Conservation (phyloP, 2,797 vertebrate species). For the Enteromius afrohamiltoni region DNA sequence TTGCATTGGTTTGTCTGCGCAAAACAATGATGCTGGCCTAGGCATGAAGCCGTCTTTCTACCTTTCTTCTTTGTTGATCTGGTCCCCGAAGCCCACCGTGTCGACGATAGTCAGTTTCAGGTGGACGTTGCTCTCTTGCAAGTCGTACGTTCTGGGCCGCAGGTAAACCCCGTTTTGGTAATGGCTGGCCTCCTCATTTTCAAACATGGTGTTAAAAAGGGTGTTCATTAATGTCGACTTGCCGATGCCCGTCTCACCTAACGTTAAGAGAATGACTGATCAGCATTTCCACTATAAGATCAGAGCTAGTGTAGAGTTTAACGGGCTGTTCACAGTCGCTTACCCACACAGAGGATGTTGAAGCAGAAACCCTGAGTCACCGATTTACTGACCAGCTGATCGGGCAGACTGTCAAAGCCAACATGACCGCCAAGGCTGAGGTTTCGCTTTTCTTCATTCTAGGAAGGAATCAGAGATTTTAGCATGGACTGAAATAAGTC, state of each 20-base stretch:
- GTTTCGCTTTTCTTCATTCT: constrained; percentile 93
- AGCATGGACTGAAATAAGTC: neutral
- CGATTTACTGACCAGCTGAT: constrained; percentile 99
- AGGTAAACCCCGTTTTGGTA: constrained; percentile 90
- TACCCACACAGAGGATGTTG: constrained; percentile 99
- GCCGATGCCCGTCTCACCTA: constrained; percentile 97
- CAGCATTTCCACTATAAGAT: neutral
- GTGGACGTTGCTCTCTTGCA: constrained; percentile 95
- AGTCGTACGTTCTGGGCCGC: constrained; percentile 91
- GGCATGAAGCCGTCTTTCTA: constrained; percentile 62
- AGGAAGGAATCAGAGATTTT: constrained; percentile 45
- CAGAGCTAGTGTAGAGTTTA: neutral
- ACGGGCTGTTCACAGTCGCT: constrained; percentile 66
- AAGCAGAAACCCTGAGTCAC: constrained; percentile 98
- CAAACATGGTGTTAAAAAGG: constrained; percentile 97
- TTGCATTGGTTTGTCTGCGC: too few species aligned
- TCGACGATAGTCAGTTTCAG: constrained; percentile 96
- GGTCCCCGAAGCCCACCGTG: constrained; percentile 95
- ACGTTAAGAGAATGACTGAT: constrained; percentile 4
- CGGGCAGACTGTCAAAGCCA: constrained; percentile 97
- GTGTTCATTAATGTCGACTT: constrained; percentile 99
- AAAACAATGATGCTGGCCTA: neutral
- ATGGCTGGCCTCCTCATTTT: constrained; percentile 95
- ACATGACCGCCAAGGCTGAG: constrained; percentile 94
- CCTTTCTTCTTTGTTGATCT: constrained; percentile 99